Percentiles rank a stretch among this genome's conserved stretches.
phyloP scores from a whole-genome alignment of 2,888 invertebrate genomes.

The Oegoconia quadripuncta region DNA sequence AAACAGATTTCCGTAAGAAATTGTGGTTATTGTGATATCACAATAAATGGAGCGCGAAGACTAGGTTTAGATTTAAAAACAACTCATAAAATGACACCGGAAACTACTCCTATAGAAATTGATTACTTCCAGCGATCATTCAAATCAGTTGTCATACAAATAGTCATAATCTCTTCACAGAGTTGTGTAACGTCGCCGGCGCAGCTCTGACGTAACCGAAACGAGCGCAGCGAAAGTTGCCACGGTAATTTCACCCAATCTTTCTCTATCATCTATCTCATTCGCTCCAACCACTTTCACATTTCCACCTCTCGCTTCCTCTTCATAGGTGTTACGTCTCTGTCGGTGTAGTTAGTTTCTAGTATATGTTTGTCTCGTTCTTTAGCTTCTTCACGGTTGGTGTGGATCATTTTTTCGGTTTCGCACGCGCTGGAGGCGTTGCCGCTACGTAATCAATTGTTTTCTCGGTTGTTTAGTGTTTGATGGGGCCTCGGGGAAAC shows the following conservation, averaged over 20 bases:
- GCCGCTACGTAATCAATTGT: slow-evolving; percentile 62
- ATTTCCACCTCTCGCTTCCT: slow-evolving; percentile 34
- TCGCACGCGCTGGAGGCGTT: slow-evolving; percentile 63
- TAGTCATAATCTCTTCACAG: slow-evolving; percentile 60
- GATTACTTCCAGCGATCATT: slow-evolving; percentile 63
- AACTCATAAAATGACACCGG: slow-evolving; percentile 32
- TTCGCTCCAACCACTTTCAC: slow-evolving; percentile 30
- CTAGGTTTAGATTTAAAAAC: slow-evolving; percentile 17
- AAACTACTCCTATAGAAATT: slow-evolving; percentile 52
- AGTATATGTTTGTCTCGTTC: slow-evolving; percentile 45
- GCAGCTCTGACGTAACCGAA: slow-evolving; percentile 67
- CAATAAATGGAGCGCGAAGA: too few relatives aligned
- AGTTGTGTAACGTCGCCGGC: slow-evolving; percentile 55
- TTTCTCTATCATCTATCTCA: slow-evolving; percentile 55
- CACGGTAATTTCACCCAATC: slow-evolving; percentile 68
- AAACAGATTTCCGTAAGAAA: too few relatives aligned
- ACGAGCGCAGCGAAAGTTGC: slow-evolving; percentile 75
- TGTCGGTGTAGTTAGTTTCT: slow-evolving; percentile 33
- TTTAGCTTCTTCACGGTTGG: slow-evolving; percentile 54
- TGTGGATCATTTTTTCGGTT: slow-evolving; percentile 56
- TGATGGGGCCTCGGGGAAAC: slow-evolving; percentile 29
- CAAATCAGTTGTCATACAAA: slow-evolving; percentile 70
- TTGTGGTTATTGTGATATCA: too few relatives aligned
- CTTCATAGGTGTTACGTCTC: slow-evolving; percentile 38
- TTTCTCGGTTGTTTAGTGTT: slow-evolving; percentile 44